Evolutionary conservation across 2,888 invertebrate genomes (phyloP).

Genomic region (Sesamia inferens): DNA sequence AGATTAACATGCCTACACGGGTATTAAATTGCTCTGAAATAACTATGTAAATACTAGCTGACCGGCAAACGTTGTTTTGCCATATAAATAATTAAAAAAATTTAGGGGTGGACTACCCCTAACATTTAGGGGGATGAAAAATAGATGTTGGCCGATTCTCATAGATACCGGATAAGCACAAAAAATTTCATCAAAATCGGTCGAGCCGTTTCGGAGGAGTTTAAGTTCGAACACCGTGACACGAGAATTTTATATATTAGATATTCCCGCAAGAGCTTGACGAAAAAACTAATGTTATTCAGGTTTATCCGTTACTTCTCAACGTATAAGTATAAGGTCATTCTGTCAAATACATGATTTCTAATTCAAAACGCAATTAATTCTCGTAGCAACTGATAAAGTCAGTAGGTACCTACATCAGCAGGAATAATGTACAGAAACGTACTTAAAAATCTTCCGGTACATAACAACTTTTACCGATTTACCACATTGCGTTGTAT

Average conservation of each 20-base stretch:
- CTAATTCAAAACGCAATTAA: neutral
- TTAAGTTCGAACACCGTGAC: too few species aligned
- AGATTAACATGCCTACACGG: slow-evolving; percentile 14
- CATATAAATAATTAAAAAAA: too few species aligned
- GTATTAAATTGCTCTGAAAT: slow-evolving; percentile 14
- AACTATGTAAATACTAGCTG: too few species aligned
- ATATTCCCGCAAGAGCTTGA: neutral
- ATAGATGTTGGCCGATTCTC: too few species aligned
- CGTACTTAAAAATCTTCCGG: slow-evolving; percentile 14
- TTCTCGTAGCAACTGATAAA: slow-evolving; percentile 6
- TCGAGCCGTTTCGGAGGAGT: too few species aligned
- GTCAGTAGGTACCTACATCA: neutral
- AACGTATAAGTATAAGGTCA: neutral
- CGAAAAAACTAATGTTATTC: neutral
- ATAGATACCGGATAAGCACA: too few species aligned
- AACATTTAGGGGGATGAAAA: too few species aligned
- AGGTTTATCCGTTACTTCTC: slow-evolving; percentile 14
- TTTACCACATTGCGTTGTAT: too few species aligned
- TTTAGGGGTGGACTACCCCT: too few species aligned
- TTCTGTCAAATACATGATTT: neutral
- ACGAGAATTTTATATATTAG: too few species aligned
- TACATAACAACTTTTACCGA: slow-evolving; percentile 37
- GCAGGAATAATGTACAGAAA: slow-evolving; percentile 8
- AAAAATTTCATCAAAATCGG: too few species aligned
- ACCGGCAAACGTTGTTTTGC: too few species aligned